Conservation (phyloP, 2,797 vertebrate species). For the Toxotes lorentzi region DNA sequence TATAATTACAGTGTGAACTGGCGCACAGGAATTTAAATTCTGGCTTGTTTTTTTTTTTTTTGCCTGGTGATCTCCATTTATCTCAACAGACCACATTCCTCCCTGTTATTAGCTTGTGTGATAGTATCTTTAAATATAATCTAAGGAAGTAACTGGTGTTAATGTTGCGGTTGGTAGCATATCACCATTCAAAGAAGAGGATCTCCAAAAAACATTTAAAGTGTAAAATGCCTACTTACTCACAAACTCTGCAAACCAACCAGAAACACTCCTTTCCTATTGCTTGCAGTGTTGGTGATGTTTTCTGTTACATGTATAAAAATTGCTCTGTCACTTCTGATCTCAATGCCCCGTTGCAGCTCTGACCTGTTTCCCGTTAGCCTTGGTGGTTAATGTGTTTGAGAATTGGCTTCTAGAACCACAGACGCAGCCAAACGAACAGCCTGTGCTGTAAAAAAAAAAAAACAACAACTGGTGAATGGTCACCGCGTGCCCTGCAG, state of each 20-base stretch:
- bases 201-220: background rate
- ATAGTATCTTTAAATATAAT: background rate
- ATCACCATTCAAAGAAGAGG: background rate
- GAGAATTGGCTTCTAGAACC: conserved; percentile 12
- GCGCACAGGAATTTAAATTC: background rate
- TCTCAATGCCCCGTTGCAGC: conserved; percentile 13
- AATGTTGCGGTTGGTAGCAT: background rate
- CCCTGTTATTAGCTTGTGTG: too few species aligned
- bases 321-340: conserved; percentile 1
- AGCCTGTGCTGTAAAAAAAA: conserved; percentile 25
- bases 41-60: background rate
- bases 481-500: conserved; percentile 30
- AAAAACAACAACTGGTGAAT: conserved; percentile 34
- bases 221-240: background rate
- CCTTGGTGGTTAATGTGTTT: conserved; percentile 26
- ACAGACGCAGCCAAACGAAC: conserved; percentile 40
- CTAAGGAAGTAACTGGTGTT: background rate
- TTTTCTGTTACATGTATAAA: background rate
- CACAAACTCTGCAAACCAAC: background rate
- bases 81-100: background rate
- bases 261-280: background rate
- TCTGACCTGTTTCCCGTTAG: conserved; percentile 11
- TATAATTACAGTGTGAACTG: background rate
- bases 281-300: background rate
- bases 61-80: background rate